Base-by-base conservation (phyloP, 2,113 vertebrate genomes). In the Etia nguti region DNA sequence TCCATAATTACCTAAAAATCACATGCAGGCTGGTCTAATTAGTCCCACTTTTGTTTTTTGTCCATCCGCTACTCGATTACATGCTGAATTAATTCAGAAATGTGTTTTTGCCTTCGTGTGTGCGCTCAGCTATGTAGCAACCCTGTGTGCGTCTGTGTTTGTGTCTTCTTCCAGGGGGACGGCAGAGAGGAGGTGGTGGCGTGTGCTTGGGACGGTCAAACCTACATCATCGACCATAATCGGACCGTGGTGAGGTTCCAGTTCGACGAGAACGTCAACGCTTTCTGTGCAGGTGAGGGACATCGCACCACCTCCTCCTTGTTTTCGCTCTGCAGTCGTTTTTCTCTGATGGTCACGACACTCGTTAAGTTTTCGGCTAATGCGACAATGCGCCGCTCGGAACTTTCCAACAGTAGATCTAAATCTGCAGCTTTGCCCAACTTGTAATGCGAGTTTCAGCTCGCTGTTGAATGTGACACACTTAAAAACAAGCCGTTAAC, bases 121-220 rank as follows among this genome's bases (percentile, higher is more conserved):
- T 22, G 20, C 20, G 0, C 60, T 73, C 68, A 73, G 22, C 38
- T 18, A 10, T 46, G 38, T 38, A 46, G 38, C 68, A 73, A 10
- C 60, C 34, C 59, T 60, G 60, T 70, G 68, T 26, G 38, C 22
- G 2, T 56, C 31, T 70, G 20, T 41, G 24, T 46, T 34, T 62
- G 20, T 41, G 4, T 83, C 29, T 86, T 41, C 62, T 84, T 94
- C 36, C 94, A 99, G 99, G 98, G 98, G 22, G 98, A 99, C 2
- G 98, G 98, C 36, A 95, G 96, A 0, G 99, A 99, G 88, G 99
- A 99, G 93, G 99, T 99, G 86, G 97, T 99, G 4, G 99, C 98
- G 1, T 99, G 98, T 62, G 98, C 98, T 1, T 99, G 98, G 98
- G 98, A 99, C 0, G 98, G 98, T 16, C 99, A 99, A 92, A 99